Evolutionary conservation across 1,140 invertebrate genomes (phyloP).

Genomic region (Aphaenogaster rudis): DNA sequence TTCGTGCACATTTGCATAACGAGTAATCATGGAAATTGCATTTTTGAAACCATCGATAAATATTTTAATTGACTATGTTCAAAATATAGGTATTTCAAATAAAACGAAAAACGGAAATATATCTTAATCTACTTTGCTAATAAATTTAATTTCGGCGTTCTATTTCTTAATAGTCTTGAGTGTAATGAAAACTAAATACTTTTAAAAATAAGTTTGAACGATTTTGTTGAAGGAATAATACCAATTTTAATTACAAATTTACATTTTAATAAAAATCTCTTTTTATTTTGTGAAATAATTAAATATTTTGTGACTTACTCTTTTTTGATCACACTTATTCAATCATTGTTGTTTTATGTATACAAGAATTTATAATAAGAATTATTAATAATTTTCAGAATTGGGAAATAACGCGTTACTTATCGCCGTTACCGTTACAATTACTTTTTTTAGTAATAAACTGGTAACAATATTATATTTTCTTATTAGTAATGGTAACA

Average conservation of each 20-base stretch:
- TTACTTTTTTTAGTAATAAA: too few relatives aligned
- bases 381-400: too few relatives aligned
- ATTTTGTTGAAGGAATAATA: not conserved
- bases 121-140: not conserved
- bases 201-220: not conserved
- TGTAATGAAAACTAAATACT: not conserved
- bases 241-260: not conserved
- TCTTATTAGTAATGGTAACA: too few relatives aligned
- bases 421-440: too few relatives aligned
- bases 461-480: too few relatives aligned
- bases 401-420: too few relatives aligned
- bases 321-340: not conserved
- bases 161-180: not conserved
- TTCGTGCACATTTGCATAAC: slow-evolving; percentile 14
- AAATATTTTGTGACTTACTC: not conserved
- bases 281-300: not conserved
- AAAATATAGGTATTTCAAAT: not conserved
- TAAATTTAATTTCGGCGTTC: not conserved
- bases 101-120: not conserved
- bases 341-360: not conserved
- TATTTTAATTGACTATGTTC: not conserved
- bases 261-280: not conserved
- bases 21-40: slow-evolving; percentile 26
- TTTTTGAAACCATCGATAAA: not conserved
- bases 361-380: not conserved